phyloP scores from a whole-genome alignment of 2,113 vertebrate species.

The Cryptomyrus ogoouensis region DNA sequence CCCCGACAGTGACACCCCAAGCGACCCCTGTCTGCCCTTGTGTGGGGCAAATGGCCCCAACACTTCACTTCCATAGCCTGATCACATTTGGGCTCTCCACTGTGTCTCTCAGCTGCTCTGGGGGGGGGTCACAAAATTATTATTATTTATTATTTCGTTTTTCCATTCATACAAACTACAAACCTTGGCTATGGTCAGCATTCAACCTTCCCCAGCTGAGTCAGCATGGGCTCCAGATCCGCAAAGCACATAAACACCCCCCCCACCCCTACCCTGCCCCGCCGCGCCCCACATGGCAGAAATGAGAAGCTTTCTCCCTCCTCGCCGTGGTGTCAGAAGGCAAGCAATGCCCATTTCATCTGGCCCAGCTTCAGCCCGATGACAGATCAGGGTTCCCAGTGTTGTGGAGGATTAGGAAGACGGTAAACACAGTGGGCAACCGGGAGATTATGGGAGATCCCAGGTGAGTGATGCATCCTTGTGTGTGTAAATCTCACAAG shows the following conservation, averaged over 20 bases:
- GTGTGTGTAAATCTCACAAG: no score
- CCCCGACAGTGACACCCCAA: background rate
- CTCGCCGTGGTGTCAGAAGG: background rate
- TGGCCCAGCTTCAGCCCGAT: constrained; percentile 32
- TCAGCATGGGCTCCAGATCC: background rate
- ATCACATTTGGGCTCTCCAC: constrained; percentile 1
- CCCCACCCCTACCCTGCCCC: no score
- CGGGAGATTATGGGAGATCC: constrained; percentile 35
- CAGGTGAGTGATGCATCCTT: constrained; percentile 35
- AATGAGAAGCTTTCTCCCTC: background rate
- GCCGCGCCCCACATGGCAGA: background rate
- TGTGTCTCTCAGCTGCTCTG: background rate
- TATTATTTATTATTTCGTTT: background rate
- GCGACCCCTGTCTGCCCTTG: constrained; percentile 10
- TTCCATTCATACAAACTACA: background rate
- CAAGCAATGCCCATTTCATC: background rate
- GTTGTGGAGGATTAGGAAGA: constrained; percentile 42
- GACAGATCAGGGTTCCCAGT: constrained; percentile 43
- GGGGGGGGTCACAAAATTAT: background rate
- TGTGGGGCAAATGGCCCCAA: background rate
- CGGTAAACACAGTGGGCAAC: constrained; percentile 43
- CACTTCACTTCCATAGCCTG: background rate
- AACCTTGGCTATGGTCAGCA: background rate
- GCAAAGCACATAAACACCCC: background rate
- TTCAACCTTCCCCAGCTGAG: background rate